A percentile compares a stretch with the other conserved stretches of the same genome.
Conservation (phyloP, 2,888 invertebrate species). For the Chydorus sphaericus region DNA sequence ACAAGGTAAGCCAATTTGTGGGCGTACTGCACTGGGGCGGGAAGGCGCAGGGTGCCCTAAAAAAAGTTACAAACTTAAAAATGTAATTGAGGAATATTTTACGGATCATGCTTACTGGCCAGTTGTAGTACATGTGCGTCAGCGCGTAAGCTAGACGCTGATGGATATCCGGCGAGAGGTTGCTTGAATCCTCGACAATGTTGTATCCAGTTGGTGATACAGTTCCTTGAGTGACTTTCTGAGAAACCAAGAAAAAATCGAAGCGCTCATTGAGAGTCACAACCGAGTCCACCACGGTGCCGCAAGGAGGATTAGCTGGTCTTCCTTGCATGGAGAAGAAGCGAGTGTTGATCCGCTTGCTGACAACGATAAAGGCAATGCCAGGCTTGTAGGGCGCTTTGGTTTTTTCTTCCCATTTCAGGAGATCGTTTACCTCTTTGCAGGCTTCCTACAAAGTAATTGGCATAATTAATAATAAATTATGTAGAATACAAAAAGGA, state of each 20-base stretch:
- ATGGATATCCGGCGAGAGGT: slow-evolving; percentile 51
- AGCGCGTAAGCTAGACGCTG: slow-evolving; percentile 76
- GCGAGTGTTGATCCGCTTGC: slow-evolving; percentile 61
- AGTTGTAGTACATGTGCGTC: slow-evolving; percentile 81
- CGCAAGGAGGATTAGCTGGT: slow-evolving; percentile 51
- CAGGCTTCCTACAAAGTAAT: neutral
- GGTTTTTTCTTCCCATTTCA: neutral
- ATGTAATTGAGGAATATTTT: neutral
- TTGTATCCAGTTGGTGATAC: slow-evolving; percentile 84
- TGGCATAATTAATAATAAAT: neutral
- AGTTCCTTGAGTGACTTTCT: slow-evolving; percentile 73
- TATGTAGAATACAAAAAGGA: neutral
- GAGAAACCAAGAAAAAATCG: slow-evolving; percentile 81
- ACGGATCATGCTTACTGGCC: slow-evolving; percentile 42
- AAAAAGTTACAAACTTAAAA: slow-evolving; percentile 20
- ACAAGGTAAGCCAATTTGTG: slow-evolving; percentile 83
- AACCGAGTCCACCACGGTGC: slow-evolving; percentile 72
- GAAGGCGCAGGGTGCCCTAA: slow-evolving; percentile 57
- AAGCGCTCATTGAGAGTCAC: slow-evolving; percentile 62
- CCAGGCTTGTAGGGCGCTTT: slow-evolving; percentile 23
- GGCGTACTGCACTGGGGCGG: slow-evolving; percentile 86
- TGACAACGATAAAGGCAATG: slow-evolving; percentile 67
- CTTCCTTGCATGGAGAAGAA: slow-evolving; percentile 12
- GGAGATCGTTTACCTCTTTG: too few relatives aligned
- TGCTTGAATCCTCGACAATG: slow-evolving; percentile 56